These are phyloP conservation scores for Busseola fusca DNA, from an alignment of 2,888 invertebrate genomes.

Conservation along the genomic window DNA sequence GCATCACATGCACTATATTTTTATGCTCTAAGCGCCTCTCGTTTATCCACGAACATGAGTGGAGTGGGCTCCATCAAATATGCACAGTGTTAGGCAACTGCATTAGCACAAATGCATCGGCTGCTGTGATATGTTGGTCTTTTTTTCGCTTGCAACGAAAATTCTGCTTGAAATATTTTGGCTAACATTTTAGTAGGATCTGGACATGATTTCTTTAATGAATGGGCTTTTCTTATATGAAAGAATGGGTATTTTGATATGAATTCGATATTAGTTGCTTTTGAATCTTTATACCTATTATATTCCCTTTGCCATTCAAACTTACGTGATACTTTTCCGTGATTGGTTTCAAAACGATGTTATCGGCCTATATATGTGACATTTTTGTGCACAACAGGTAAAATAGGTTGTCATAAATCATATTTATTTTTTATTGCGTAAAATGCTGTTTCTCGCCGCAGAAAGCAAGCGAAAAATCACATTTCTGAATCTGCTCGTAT, in stretches of 20 bases:
- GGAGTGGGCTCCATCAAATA: conserved; percentile 55
- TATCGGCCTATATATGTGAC: neutral
- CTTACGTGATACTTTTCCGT: neutral
- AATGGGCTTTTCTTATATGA: neutral
- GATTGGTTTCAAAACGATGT: neutral
- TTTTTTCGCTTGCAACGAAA: conserved; percentile 44
- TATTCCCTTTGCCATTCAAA: neutral
- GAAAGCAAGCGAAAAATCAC: conserved; percentile 53
- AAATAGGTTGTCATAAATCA: conserved; percentile 3
- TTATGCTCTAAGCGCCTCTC: conserved; percentile 30
- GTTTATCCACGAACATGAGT: conserved; percentile 41
- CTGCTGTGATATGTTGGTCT: conserved; percentile 44
- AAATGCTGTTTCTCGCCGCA: neutral
- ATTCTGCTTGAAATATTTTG: conserved; percentile 37
- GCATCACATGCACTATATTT: conserved; percentile 30
- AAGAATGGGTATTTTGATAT: neutral
- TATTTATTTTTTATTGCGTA: conserved; percentile 25
- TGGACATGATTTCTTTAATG: conserved; percentile 10
- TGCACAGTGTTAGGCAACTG: conserved; percentile 53
- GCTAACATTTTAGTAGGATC: conserved; percentile 5
- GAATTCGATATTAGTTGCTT: neutral
- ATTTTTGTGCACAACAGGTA: neutral
- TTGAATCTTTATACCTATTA: neutral
- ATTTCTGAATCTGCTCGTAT: conserved; percentile 47
- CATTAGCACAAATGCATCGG: conserved; percentile 62